Evolutionary conservation across 2,888 invertebrate species (phyloP).

Genomic region (Ceramica pisi): DNA sequence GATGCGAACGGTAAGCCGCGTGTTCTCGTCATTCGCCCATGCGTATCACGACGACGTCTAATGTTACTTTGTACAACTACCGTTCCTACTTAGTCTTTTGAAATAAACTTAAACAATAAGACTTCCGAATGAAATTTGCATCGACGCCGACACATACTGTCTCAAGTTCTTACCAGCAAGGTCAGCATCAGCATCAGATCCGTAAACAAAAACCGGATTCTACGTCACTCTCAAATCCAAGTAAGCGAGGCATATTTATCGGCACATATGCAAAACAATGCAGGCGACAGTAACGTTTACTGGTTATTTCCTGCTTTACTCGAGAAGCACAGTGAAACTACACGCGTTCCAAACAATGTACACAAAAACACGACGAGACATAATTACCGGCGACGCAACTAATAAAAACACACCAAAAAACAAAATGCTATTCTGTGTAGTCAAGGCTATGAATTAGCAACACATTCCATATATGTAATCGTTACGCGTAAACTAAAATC

Average conservation of each 20-base stretch:
- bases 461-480: conserved; percentile 82
- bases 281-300: conserved; percentile 72
- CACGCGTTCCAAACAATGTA: conserved; percentile 72
- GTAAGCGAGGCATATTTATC: conserved; percentile 77
- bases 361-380: conserved; percentile 74
- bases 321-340: conserved; percentile 70
- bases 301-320: conserved; percentile 79
- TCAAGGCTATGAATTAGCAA: conserved; percentile 86
- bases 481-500: conserved; percentile 67
- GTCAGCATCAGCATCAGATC: conserved; percentile 79
- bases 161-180: conserved; percentile 82
- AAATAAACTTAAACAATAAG: conserved; percentile 39
- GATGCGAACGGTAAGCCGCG: conserved; percentile 51
- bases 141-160: conserved; percentile 63
- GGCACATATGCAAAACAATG: conserved; percentile 75
- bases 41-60: conserved; percentile 43
- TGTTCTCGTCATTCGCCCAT: conserved; percentile 43
- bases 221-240: conserved; percentile 82
- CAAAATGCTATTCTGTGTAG: conserved; percentile 70
- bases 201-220: conserved; percentile 87
- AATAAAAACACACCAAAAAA: conserved; percentile 73
- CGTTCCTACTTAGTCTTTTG: conserved; percentile 22
- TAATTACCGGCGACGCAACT: conserved; percentile 77
- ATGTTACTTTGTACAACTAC: conserved; percentile 29
- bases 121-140: conserved; percentile 56